Evolutionary conservation across 2,888 invertebrate species (phyloP).

Genomic region (Helleia helle): DNA sequence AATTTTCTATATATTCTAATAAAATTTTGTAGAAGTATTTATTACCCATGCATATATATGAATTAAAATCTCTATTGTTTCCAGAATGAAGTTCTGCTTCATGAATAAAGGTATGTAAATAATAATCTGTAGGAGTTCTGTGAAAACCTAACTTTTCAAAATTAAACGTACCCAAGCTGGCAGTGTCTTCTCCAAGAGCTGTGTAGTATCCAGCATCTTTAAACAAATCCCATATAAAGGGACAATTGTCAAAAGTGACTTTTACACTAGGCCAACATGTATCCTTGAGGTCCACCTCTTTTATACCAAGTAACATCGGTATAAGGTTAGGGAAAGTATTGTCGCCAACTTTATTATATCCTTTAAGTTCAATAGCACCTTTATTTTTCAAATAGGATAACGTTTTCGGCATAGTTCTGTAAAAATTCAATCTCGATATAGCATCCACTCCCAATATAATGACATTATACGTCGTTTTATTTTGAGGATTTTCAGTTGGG

Average conservation of each 20-base stretch:
- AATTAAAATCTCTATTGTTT: slow-evolving; percentile 76
- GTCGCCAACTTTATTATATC: slow-evolving; percentile 95
- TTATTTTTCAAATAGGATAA: slow-evolving; percentile 74
- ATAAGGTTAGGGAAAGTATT: slow-evolving; percentile 94
- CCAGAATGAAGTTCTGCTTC: slow-evolving; percentile 80
- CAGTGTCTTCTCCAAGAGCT: slow-evolving; percentile 87
- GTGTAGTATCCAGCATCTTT: slow-evolving; percentile 83
- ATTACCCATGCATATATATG: slow-evolving; percentile 80
- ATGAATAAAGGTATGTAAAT: slow-evolving; percentile 82
- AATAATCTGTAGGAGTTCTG: slow-evolving; percentile 89
- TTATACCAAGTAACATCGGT: slow-evolving; percentile 84
- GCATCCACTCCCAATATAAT: slow-evolving; percentile 89
- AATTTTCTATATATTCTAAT: slow-evolving; percentile 79
- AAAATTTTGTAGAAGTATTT: slow-evolving; percentile 80
- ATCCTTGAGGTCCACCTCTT: slow-evolving; percentile 75
- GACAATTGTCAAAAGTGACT: slow-evolving; percentile 82
- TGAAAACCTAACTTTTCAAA: slow-evolving; percentile 84
- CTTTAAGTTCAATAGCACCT: slow-evolving; percentile 83
- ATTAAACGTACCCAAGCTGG: slow-evolving; percentile 85
- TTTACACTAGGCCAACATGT: slow-evolving; percentile 76
- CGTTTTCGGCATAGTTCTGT: slow-evolving; percentile 87
- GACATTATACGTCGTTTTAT: slow-evolving; percentile 74
- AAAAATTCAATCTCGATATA: slow-evolving; percentile 88
- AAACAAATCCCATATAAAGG: slow-evolving; percentile 89
- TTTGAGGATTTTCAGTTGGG: slow-evolving; percentile 23